Evolutionary conservation across 2,888 invertebrate genomes (phyloP), one percentile per base, ranked within the genome.

Genomic region (Portevinia maculata): DNA sequence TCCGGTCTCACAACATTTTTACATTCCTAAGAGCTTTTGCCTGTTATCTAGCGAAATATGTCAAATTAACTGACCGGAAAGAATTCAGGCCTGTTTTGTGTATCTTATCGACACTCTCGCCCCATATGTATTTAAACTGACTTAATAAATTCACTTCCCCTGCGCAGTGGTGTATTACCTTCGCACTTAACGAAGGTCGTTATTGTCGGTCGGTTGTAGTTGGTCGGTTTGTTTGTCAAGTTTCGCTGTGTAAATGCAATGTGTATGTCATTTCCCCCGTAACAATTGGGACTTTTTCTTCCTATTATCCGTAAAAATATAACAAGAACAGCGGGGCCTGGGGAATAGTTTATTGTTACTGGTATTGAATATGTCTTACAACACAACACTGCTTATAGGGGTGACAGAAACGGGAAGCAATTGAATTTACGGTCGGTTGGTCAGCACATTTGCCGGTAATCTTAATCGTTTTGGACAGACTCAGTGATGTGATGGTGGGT

Each of bases 281-380:
- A 19, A n/a, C 21, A 48, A 71, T 19, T 17, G 70, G 15, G 39
- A 52, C 44, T 64, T 17, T 17, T 76, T 71, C 71, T 53, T 76
- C 59, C 76, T 76, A 76, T 76, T 81, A 76, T 65, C 70, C 76
- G 81, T 81, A 70, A 76, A 81, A 81, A 76, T 76, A 70, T 81
- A 81, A 81, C 76, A 81, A 81, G 81, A 81, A 41, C 9, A 32
- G 17, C 60, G 50, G 69, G 74, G 55, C 50, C 48, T 41, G 41
- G 30, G 15, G 57, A 34, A 46, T 15, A 34, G 46, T 13, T 34
- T 32, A 34, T 8, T 48, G 57, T 55, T 57, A 34, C 32, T 28
- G 65, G 41, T 9, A 53, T 6, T 7, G 9, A 41, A 9, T 11
- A 30, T 32, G 32, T 1, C 13, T 11, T 19, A 5, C 34, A 34